Evolutionary conservation across 64 coral and sea anemone species (phyloP).

Genomic region (Montipora efflorescens): DNA sequence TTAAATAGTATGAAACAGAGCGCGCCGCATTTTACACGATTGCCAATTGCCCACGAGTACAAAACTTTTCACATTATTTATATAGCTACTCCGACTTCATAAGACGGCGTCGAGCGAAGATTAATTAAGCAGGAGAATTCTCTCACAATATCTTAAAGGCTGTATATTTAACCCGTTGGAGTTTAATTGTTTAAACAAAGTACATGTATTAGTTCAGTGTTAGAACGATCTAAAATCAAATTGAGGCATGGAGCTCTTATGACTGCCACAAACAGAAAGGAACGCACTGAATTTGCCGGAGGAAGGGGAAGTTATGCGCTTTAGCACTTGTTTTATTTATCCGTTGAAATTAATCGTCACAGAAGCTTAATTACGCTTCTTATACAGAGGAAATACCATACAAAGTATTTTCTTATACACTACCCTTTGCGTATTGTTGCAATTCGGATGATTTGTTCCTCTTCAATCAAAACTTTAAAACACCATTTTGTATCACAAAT

Average conservation of each 20-base stretch:
- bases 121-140: slow-evolving; percentile 88
- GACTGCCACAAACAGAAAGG: slow-evolving; percentile 34
- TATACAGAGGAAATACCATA: slow-evolving; percentile 38
- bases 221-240: slow-evolving; percentile 72
- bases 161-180: slow-evolving; percentile 82
- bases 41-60: slow-evolving; percentile 51
- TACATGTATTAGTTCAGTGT: slow-evolving; percentile 53
- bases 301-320: slow-evolving; percentile 57
- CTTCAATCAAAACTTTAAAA: slow-evolving; percentile 42
- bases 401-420: slow-evolving; percentile 50
- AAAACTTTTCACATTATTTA: slow-evolving; percentile 42
- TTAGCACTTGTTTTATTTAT: slow-evolving; percentile 38
- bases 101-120: slow-evolving; percentile 78
- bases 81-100: slow-evolving; percentile 42
- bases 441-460: slow-evolving; percentile 31
- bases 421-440: slow-evolving; percentile 37
- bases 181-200: slow-evolving; percentile 84
- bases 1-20: slow-evolving; percentile 43
- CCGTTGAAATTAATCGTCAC: slow-evolving; percentile 34
- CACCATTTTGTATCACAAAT: slow-evolving; percentile 35
- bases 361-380: slow-evolving; percentile 52
- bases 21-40: slow-evolving; percentile 42
- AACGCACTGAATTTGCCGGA: slow-evolving; percentile 33
- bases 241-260: slow-evolving; percentile 47
- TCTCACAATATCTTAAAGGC: slow-evolving; percentile 87